These are phyloP conservation scores for Poicephalus gulielmi DNA, from an alignment of 2,113 vertebrate genomes.

Conservation along the genomic window DNA sequence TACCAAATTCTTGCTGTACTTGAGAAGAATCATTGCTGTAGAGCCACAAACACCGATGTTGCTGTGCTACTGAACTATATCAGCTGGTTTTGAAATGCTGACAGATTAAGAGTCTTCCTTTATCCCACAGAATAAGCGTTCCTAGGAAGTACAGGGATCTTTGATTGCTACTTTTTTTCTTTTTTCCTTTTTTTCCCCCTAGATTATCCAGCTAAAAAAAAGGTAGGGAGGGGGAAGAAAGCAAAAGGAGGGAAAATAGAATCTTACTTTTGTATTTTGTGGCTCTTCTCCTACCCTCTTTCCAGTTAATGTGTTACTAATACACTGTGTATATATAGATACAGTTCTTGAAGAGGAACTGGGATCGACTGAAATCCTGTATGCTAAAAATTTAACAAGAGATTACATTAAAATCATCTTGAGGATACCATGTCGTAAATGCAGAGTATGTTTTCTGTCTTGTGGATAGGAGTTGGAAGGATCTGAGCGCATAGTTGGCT, in stretches of 20 bases:
- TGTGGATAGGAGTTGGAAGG: neutral
- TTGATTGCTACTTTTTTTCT: neutral
- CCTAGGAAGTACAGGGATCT: neutral
- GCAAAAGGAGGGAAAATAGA: neutral
- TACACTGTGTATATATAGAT: neutral
- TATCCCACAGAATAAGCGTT: neutral
- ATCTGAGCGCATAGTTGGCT: neutral
- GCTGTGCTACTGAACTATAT: neutral
- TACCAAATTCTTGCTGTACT: conserved; percentile 27
- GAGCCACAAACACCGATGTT: neutral
- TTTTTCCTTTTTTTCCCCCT: neutral
- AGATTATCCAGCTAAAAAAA: neutral
- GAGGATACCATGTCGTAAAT: neutral
- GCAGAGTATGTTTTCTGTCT: neutral
- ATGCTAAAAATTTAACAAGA: neutral
- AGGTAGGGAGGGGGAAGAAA: neutral
- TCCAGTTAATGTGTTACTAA: neutral
- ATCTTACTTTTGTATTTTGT: neutral
- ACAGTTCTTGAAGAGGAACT: neutral
- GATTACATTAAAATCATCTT: neutral
- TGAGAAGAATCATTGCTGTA: neutral
- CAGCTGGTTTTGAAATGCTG: neutral
- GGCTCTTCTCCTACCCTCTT: neutral
- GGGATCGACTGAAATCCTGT: neutral
- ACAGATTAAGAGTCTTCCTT: conserved; percentile 32